Evolutionary conservation across 2,888 invertebrate species (phyloP).

Genomic region (Pandemis corylana): DNA sequence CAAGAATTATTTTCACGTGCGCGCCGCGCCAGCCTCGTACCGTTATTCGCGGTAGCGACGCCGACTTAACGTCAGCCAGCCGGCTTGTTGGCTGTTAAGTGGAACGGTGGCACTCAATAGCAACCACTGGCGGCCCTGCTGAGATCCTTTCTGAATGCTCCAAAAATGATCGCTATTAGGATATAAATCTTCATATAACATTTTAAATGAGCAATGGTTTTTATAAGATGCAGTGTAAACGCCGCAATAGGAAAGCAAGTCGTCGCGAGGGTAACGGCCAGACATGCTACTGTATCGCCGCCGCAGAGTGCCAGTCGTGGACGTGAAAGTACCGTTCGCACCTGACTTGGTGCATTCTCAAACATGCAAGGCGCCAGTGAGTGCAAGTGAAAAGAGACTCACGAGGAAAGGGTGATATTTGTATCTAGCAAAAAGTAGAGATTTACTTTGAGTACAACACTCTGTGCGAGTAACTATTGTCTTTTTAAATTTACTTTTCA

Average conservation of each 20-base stretch:
- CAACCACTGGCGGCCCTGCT: slow-evolving; percentile 42
- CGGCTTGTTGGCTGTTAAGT: slow-evolving; percentile 63
- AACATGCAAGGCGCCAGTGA: slow-evolving; percentile 2
- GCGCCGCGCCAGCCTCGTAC: slow-evolving; percentile 64
- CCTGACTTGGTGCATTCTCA: slow-evolving; percentile 59
- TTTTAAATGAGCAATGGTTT: neutral
- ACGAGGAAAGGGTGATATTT: neutral
- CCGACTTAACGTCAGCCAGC: slow-evolving; percentile 62
- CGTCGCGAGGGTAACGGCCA: slow-evolving; percentile 45
- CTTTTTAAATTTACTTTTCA: too few relatives aligned
- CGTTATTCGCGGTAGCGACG: slow-evolving; percentile 71
- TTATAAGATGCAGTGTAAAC: neutral
- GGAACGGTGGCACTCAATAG: slow-evolving; percentile 56
- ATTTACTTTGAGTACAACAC: too few relatives aligned
- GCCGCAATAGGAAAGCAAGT: neutral
- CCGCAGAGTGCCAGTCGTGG: slow-evolving; percentile 46
- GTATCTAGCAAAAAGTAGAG: too few relatives aligned
- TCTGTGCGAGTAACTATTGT: too few relatives aligned
- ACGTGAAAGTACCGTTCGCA: slow-evolving; percentile 77
- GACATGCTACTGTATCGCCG: slow-evolving; percentile 38
- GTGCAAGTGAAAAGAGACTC: slow-evolving; percentile 30
- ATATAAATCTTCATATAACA: neutral
- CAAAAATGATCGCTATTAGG: neutral
- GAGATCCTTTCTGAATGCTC: neutral
- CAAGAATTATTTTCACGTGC: slow-evolving; percentile 85